phyloP scores from a whole-genome alignment of 2,113 vertebrate genomes.

The Pedetes capensis region DNA sequence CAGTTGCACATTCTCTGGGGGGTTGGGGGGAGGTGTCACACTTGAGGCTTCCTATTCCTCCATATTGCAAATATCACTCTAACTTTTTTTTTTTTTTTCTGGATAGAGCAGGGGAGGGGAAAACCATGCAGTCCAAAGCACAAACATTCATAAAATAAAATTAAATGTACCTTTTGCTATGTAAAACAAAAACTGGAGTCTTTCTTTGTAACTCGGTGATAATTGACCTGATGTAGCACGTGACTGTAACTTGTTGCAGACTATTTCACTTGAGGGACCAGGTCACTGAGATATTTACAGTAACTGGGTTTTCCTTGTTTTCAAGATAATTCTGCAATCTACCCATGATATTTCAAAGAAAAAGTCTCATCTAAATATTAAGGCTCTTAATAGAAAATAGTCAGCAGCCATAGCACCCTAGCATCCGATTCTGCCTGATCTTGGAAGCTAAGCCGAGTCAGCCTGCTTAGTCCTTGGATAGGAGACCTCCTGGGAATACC shows the following conservation, averaged over 20 bases:
- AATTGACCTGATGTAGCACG: not conserved
- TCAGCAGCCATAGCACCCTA: too few species aligned
- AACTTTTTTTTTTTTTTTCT: too few species aligned
- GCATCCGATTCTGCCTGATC: too few species aligned
- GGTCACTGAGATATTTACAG: not conserved
- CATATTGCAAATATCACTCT: not conserved
- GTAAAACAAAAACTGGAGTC: not conserved
- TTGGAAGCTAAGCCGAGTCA: too few species aligned
- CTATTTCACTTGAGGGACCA: not conserved
- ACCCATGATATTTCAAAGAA: not conserved
- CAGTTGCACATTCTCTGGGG: not conserved
- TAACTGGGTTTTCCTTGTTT: not conserved
- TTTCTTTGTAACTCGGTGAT: not conserved
- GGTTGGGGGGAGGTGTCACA: not conserved
- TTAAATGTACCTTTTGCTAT: not conserved
- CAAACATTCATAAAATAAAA: not conserved
- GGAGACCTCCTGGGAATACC: too few species aligned
- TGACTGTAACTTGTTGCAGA: fast-evolving
- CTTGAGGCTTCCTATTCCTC: too few species aligned
- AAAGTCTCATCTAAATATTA: not conserved
- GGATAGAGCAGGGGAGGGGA: too few species aligned
- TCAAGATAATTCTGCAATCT: not conserved
- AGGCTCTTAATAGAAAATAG: not conserved
- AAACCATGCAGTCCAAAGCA: not conserved
- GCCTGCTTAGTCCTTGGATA: too few species aligned